Conservation (phyloP, 2,888 invertebrate species). For the Scaeva pyrastri region DNA sequence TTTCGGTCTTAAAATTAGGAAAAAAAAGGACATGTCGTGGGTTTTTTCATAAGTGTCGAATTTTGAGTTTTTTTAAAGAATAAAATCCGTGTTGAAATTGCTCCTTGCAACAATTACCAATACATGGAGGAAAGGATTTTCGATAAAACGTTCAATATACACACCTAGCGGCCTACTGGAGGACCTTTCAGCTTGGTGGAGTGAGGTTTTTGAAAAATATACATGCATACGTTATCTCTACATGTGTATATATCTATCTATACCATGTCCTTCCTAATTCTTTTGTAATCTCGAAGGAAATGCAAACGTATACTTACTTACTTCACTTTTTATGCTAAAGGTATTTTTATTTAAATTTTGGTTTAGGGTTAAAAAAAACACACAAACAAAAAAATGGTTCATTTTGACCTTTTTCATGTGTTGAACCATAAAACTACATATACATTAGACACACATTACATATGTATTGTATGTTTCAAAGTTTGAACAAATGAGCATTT, state of each 20-base stretch:
- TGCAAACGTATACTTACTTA: slow-evolving; percentile 10
- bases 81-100: slow-evolving; percentile 11
- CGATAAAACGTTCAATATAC: slow-evolving; percentile 22
- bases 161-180: not conserved
- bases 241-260: not conserved
- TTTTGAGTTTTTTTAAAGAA: not conserved
- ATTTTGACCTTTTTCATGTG: slow-evolving; percentile 45
- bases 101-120: slow-evolving; percentile 38
- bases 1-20: not conserved
- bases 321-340: slow-evolving; percentile 61
- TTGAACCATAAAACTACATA: not conserved
- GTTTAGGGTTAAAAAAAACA: not conserved
- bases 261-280: slow-evolving; percentile 38
- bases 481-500: slow-evolving; percentile 50
- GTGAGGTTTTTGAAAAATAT: not conserved
- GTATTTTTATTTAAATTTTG: slow-evolving; percentile 65
- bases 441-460: not conserved
- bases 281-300: slow-evolving; percentile 42
- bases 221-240: not conserved
- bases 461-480: not conserved
- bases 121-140: slow-evolving; percentile 60
- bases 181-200: too few species aligned
- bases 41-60: slow-evolving; percentile 44
- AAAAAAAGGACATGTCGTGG: not conserved
- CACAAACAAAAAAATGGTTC: slow-evolving; percentile 11